These are phyloP conservation scores for Molorchus minor DNA, from an alignment of 2,888 invertebrate species.

Conservation along the genomic window DNA sequence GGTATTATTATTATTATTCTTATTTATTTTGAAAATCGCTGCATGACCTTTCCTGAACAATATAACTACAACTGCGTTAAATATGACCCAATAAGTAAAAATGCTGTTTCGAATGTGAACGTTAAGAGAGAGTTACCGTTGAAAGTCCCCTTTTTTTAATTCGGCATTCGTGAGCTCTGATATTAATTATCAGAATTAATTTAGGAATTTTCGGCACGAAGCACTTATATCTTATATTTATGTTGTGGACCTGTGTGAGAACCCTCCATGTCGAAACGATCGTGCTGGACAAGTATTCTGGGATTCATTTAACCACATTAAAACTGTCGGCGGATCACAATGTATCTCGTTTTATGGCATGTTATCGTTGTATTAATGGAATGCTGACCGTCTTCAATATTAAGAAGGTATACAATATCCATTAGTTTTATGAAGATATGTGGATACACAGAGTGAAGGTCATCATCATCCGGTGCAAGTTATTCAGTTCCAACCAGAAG, in stretches of 20 bases:
- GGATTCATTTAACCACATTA: slow-evolving; percentile 14
- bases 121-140: slow-evolving; percentile 25
- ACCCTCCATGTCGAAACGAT: slow-evolving; percentile 7
- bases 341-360: slow-evolving; percentile 8
- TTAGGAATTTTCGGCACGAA: slow-evolving; percentile 26
- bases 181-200: slow-evolving; percentile 32
- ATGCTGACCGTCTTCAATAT: not conserved
- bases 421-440: no score
- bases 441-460: no score
- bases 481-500: no score
- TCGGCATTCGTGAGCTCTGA: slow-evolving; percentile 19
- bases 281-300: slow-evolving; percentile 4
- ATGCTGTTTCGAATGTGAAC: slow-evolving; percentile 24
- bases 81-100: slow-evolving; percentile 10
- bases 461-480: no score
- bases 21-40: no score
- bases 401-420: not conserved
- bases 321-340: slow-evolving; percentile 8
- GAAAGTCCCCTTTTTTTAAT: slow-evolving; percentile 25
- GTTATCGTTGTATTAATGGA: slow-evolving; percentile 3
- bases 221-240: slow-evolving; percentile 27
- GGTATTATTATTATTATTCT: no score
- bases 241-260: slow-evolving; percentile 19
- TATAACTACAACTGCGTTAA: not conserved
- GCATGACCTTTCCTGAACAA: not conserved